A percentile compares a stretch with the other conserved stretches of the same genome.
Conservation (phyloP, 2,888 invertebrate genomes). For the Merodon equestris region DNA sequence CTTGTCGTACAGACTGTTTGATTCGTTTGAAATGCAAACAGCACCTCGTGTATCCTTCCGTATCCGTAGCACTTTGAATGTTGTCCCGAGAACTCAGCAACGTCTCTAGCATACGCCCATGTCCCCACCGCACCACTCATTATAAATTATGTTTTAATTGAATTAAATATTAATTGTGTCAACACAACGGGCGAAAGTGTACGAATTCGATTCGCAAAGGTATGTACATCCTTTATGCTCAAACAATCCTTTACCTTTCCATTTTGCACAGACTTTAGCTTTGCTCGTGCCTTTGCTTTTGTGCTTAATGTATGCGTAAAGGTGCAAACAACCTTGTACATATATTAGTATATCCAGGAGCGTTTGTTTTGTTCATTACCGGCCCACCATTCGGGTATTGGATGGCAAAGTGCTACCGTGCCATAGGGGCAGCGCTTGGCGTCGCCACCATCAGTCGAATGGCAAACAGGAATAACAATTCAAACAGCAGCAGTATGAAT, state of each 20-base stretch:
- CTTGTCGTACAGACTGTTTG: slow-evolving; percentile 23
- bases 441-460: too few relatives aligned
- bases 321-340: background rate
- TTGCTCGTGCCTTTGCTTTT: background rate
- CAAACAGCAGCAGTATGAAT: too few relatives aligned
- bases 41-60: slow-evolving; percentile 29
- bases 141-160: slow-evolving; percentile 65
- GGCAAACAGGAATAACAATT: too few relatives aligned
- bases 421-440: too few relatives aligned
- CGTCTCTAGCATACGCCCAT: too few relatives aligned
- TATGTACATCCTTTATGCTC: slow-evolving; percentile 38
- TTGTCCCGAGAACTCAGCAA: background rate
- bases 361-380: slow-evolving; percentile 64
- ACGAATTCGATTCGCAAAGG: slow-evolving; percentile 53
- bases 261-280: background rate
- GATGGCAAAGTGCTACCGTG: slow-evolving; percentile 28
- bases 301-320: slow-evolving; percentile 8
- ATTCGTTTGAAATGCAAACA: slow-evolving; percentile 53
- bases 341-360: slow-evolving; percentile 1
- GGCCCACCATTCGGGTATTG: slow-evolving; percentile 40
- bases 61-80: slow-evolving; percentile 1
- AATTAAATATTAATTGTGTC: slow-evolving; percentile 67
- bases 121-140: slow-evolving; percentile 27
- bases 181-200: slow-evolving; percentile 61
- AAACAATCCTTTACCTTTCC: background rate